Conservation (phyloP, 2,888 invertebrate genomes). For the Napeogenes inachia region DNA sequence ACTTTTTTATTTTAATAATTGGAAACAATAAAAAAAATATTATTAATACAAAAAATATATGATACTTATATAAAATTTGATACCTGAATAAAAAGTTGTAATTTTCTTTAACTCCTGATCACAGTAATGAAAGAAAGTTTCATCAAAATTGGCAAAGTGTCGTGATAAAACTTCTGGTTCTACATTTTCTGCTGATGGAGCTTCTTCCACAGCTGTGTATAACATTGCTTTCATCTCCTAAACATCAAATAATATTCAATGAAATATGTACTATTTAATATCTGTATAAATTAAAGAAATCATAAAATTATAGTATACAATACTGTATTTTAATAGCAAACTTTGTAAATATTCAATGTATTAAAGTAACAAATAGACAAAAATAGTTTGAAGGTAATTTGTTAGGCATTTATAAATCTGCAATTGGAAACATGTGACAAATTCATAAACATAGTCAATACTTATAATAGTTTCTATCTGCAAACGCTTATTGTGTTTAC, state of each 20-base stretch:
- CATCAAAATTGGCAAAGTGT: constrained; percentile 96
- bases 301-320: background rate
- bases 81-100: constrained; percentile 96
- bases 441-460: background rate
- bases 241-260: constrained; percentile 3
- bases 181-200: constrained; percentile 93
- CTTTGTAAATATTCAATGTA: too few species aligned
- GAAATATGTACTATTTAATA: background rate
- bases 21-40: background rate
- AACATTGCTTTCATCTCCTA: constrained; percentile 98
- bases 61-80: background rate
- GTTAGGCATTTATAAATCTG: background rate
- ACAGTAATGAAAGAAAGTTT: constrained; percentile 96
- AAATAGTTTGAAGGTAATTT: constrained; percentile 6
- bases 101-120: constrained; percentile 97
- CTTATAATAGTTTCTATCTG: background rate
- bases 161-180: constrained; percentile 91
- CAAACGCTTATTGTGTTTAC: background rate
- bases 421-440: constrained; percentile 2
- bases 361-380: constrained; percentile 9
- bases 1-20: background rate
- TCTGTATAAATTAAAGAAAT: background rate
- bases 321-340: background rate
- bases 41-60: background rate
- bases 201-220: constrained; percentile 93